phyloP scores from a whole-genome alignment of 2,113 vertebrate species.

The Hystrix cristata region DNA sequence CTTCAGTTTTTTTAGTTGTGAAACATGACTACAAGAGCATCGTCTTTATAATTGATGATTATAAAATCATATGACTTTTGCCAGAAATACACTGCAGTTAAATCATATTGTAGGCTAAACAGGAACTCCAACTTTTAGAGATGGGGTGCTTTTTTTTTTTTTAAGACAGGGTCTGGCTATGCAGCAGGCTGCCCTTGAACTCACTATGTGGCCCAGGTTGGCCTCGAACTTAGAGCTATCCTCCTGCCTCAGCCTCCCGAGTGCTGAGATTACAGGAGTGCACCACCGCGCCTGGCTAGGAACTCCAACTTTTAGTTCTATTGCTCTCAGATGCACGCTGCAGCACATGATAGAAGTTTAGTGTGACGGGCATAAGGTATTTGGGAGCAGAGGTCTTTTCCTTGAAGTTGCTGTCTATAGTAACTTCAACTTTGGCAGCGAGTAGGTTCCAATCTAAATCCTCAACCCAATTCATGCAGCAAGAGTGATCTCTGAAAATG shows the following conservation, averaged over 20 bases:
- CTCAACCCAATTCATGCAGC: not conserved
- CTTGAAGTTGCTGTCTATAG: not conserved
- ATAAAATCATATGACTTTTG: not conserved
- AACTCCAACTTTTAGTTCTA: slow-evolving; percentile 5
- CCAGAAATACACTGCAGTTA: not conserved
- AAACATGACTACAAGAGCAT: not conserved
- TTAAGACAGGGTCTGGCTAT: too few species aligned
- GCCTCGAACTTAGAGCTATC: too few species aligned
- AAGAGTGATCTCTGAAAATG: slow-evolving; percentile 19
- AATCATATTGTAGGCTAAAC: not conserved
- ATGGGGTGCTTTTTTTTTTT: too few species aligned
- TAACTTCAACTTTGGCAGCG: not conserved
- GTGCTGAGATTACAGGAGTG: too few species aligned
- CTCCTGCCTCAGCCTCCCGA: too few species aligned
- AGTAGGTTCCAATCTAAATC: not conserved
- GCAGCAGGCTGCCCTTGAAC: too few species aligned
- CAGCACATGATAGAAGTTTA: not conserved
- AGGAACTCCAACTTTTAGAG: not conserved
- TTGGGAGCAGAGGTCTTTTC: not conserved
- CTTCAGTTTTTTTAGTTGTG: slow-evolving; percentile 30
- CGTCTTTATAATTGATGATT: slow-evolving; percentile 29
- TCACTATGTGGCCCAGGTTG: too few species aligned
- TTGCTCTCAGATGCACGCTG: not conserved
- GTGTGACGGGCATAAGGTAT: not conserved
- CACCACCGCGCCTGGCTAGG: too few species aligned